These are phyloP conservation scores for Nipponacmea schrenckii DNA, from an alignment of 2,888 invertebrate species.

Conservation along the genomic window DNA sequence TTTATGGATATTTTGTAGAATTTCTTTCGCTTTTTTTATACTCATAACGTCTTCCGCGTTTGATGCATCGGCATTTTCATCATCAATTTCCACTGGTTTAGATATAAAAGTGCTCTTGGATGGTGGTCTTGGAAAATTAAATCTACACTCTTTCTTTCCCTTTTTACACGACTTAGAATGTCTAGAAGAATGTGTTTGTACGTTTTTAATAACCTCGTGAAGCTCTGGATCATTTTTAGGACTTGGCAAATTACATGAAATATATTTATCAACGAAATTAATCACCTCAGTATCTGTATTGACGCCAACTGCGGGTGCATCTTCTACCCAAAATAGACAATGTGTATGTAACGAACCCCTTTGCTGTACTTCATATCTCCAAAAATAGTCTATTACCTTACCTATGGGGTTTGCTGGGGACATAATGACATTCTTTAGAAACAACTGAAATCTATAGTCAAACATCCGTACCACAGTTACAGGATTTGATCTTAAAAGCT, in stretches of 20 bases:
- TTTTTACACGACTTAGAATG: constrained; percentile 30
- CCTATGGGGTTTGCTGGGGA: constrained; percentile 31
- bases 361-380: constrained; percentile 39
- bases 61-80: constrained; percentile 1
- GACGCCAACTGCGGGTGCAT: constrained; percentile 32
- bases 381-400: constrained; percentile 35
- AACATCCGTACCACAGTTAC: constrained; percentile 43
- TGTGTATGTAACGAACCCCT: constrained; percentile 43
- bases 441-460: constrained; percentile 34
- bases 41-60: neutral
- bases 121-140: constrained; percentile 21
- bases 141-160: constrained; percentile 24
- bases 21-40: neutral
- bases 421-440: constrained; percentile 28
- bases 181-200: constrained; percentile 25
- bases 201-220: constrained; percentile 13
- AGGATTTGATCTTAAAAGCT: constrained; percentile 31
- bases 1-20: neutral
- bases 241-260: constrained; percentile 30
- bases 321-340: constrained; percentile 35
- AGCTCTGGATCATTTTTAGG: constrained; percentile 18
- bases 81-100: constrained; percentile 1
- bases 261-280: constrained; percentile 25
- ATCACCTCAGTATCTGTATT: constrained; percentile 28
- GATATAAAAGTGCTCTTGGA: neutral